phyloP scores from a whole-genome alignment of 1,140 invertebrate species.

The Ceratosolen solmsi region DNA sequence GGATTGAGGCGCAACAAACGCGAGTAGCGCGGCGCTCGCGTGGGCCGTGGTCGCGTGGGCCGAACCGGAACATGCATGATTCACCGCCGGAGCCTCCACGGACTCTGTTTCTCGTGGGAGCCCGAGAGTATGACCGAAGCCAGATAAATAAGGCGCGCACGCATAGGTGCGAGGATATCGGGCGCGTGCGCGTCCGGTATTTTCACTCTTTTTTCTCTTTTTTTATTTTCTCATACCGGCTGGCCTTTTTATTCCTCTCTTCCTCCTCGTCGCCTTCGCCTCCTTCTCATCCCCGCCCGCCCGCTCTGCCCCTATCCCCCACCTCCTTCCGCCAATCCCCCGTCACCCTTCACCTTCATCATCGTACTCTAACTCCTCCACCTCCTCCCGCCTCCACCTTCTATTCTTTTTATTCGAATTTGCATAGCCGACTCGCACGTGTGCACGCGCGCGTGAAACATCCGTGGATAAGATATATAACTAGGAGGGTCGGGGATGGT shows the following conservation, averaged over 20 bases:
- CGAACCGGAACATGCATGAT: constrained; percentile 72
- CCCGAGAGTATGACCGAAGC: constrained; percentile 17
- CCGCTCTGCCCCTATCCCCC: background rate
- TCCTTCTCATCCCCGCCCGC: background rate
- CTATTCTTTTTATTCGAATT: constrained; percentile 18
- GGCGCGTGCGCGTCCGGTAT: constrained; percentile 12
- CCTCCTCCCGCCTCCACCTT: background rate
- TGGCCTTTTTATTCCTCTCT: background rate
- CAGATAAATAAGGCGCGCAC: constrained; percentile 46
- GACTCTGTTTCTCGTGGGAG: constrained; percentile 41
- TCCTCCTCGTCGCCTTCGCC: background rate
- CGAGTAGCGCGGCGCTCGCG: constrained; percentile 50
- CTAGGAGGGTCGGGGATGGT: background rate
- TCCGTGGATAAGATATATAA: constrained; percentile 39
- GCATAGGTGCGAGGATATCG: constrained; percentile 38
- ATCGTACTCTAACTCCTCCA: background rate
- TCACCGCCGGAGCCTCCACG: constrained; percentile 57
- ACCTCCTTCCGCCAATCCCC: too few relatives aligned
- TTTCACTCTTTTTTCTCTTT: background rate
- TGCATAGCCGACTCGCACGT: constrained; percentile 9
- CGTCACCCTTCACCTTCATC: background rate
- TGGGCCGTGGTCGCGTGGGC: constrained; percentile 63
- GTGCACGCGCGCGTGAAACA: constrained; percentile 13
- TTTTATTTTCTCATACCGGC: too few relatives aligned
- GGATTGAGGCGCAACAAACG: constrained; percentile 1